Evolutionary conservation across 30 jellyfish, hydroid and myxozoan species (phyloP).

Genomic region (Catostylus mosaicus): DNA sequence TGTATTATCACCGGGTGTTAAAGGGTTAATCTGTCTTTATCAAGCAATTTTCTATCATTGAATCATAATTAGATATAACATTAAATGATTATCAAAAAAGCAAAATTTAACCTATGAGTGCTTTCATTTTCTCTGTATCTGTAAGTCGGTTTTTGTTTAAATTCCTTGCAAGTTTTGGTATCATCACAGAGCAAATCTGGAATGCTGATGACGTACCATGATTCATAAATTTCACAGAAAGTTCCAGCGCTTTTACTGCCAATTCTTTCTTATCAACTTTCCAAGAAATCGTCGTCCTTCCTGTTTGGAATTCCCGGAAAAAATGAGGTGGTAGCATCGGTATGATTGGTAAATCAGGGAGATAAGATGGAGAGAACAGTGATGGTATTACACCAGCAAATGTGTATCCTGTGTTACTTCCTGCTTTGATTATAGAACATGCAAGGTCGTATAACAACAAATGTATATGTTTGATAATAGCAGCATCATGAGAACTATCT

Average conservation of each 20-base stretch:
- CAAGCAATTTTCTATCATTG: too few species aligned
- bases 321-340: constrained; percentile 3
- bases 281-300: constrained; percentile 64
- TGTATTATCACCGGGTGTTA: too few species aligned
- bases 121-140: constrained; percentile 46
- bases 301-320: constrained; percentile 45
- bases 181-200: constrained; percentile 79
- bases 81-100: too few species aligned
- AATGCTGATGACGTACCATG: constrained; percentile 48
- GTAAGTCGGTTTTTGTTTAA: constrained; percentile 42
- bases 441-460: constrained; percentile 63
- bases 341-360: constrained; percentile 51
- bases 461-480: background rate
- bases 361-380: constrained; percentile 62
- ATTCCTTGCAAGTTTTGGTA: constrained; percentile 79
- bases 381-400: constrained; percentile 79
- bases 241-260: constrained; percentile 49
- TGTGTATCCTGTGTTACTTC: constrained; percentile 55
- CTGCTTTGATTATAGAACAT: constrained; percentile 54
- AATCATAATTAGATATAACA: too few species aligned
- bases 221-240: constrained; percentile 47
- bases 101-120: constrained; percentile 69
- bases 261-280: constrained; percentile 49
- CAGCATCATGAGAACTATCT: background rate
- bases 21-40: too few species aligned